Evolutionary conservation across 2,888 invertebrate species (phyloP).

Genomic region (Chrysolina americana): DNA sequence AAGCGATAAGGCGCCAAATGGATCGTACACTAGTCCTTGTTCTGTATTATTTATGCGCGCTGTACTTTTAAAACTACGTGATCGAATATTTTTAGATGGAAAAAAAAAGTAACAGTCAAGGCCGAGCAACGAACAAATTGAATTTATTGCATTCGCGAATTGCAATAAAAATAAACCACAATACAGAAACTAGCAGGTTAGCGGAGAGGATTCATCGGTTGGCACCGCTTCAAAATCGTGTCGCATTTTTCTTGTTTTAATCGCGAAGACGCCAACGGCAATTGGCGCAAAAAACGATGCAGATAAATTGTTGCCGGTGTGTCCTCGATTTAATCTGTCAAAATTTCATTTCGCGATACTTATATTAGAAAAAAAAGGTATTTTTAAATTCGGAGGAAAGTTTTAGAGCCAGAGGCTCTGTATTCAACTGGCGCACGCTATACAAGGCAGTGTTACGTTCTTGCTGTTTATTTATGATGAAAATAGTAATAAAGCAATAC

Average conservation of each 20-base stretch:
- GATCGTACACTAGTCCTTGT: neutral
- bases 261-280: neutral
- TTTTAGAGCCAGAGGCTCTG: neutral
- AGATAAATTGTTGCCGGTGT: neutral
- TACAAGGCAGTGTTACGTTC: too few species aligned
- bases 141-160: conserved; percentile 17
- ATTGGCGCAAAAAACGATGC: neutral
- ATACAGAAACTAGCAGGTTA: conserved; percentile 2
- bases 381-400: neutral
- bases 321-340: conserved; percentile 19
- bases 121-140: conserved; percentile 1
- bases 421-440: too few species aligned
- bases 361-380: conserved; percentile 9
- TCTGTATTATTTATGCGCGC: neutral
- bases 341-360: conserved; percentile 8
- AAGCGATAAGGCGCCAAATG: neutral
- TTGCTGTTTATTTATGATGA: too few species aligned
- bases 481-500: too few species aligned
- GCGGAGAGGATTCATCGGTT: neutral
- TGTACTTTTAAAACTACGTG: neutral
- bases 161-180: conserved; percentile 10
- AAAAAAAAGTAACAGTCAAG: neutral
- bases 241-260: conserved; percentile 15
- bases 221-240: conserved; percentile 2
- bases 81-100: neutral